phyloP scores from a whole-genome alignment of 64 coral and sea anemone species.

The Montipora sp. region DNA sequence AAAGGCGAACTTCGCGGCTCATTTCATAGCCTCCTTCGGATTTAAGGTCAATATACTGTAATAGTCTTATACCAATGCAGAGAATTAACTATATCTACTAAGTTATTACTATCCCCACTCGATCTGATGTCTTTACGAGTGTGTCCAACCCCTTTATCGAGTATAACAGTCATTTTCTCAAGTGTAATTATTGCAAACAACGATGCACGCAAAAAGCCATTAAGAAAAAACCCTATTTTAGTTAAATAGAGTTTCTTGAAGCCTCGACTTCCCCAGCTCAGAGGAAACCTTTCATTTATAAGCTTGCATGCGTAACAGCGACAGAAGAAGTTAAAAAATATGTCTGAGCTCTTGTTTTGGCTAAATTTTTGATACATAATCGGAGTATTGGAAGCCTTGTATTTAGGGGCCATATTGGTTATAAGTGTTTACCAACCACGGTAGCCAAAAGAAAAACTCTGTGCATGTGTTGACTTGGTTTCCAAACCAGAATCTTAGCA shows the following conservation, averaged over 20 bases:
- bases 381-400: conserved; percentile 21
- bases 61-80: conserved; percentile 39
- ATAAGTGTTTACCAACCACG: conserved; percentile 25
- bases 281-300: background rate
- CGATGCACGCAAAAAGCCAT: conserved; percentile 29
- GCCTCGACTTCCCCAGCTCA: background rate
- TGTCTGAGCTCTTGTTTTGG: background rate
- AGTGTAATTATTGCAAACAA: conserved; percentile 47
- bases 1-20: background rate
- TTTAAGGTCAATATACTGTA: conserved; percentile 22
- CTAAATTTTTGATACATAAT: background rate
- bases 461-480: background rate
- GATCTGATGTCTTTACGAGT: background rate
- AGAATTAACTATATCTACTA: conserved; percentile 39
- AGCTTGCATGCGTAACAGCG: background rate
- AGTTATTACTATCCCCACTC: background rate
- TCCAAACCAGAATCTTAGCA: background rate
- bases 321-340: background rate
- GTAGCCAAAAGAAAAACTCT: background rate
- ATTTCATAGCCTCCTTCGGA: background rate
- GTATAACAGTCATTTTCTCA: conserved; percentile 24
- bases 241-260: background rate
- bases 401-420: conserved; percentile 25
- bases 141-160: conserved; percentile 3
- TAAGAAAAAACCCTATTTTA: background rate